These are phyloP conservation scores for Lepidostoma basale DNA, from an alignment of 1,140 invertebrate genomes.

Conservation along the genomic window DNA sequence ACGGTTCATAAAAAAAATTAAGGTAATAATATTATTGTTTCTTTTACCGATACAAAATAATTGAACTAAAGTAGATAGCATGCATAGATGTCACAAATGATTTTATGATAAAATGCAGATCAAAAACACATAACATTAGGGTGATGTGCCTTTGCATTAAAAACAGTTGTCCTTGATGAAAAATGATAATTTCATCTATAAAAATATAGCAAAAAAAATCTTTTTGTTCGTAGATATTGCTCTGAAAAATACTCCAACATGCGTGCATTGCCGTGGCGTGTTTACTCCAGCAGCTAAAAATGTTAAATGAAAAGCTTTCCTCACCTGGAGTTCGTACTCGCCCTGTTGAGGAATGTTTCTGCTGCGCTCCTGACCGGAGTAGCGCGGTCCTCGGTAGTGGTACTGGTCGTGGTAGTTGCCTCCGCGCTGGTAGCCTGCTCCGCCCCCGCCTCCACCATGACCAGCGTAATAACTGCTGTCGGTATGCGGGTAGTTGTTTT, in stretches of 20 bases:
- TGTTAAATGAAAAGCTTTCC: not conserved
- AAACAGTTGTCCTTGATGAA: no score
- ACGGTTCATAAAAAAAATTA: no score
- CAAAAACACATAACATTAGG: no score
- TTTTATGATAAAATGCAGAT: no score
- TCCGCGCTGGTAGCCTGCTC: slow-evolving; percentile 6
- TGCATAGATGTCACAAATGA: no score
- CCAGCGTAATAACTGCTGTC: slow-evolving; percentile 8
- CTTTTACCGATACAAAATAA: no score
- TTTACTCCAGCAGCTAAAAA: no score
- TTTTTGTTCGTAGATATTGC: not conserved
- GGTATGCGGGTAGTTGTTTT: slow-evolving; percentile 24
- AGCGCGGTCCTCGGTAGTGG: slow-evolving; percentile 51
- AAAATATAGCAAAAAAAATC: not conserved
- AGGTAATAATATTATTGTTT: no score
- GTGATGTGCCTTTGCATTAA: no score
- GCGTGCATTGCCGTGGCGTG: no score
- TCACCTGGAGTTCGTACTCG: slow-evolving; percentile 54
- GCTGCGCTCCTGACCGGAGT: slow-evolving; percentile 56
- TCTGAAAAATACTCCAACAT: no score
- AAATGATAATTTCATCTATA: not conserved
- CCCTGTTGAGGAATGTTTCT: slow-evolving; percentile 56
- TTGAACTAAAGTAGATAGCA: no score
- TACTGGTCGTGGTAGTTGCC: slow-evolving; percentile 27
- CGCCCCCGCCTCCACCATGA: not conserved